These are phyloP conservation scores for Falco punctatus DNA, from an alignment of 2,113 vertebrate genomes.

Conservation along the genomic window DNA sequence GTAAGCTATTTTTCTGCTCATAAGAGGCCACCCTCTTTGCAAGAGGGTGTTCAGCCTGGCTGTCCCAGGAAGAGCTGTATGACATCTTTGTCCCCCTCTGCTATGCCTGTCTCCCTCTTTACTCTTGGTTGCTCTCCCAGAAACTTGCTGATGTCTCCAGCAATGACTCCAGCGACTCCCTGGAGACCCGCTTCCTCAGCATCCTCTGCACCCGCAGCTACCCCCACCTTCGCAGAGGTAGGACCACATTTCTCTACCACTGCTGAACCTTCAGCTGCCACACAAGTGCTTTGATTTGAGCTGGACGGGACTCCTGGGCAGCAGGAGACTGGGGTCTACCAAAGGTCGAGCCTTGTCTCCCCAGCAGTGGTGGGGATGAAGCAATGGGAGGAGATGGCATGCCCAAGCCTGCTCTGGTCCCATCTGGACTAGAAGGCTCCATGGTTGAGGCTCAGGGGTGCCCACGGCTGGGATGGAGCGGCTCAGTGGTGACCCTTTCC, in stretches of 20 bases:
- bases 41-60: not conserved
- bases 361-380: not conserved
- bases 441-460: rapidly evolving
- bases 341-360: not conserved
- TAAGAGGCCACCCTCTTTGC: not conserved
- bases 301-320: not conserved
- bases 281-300: not conserved
- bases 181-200: conserved; percentile 92
- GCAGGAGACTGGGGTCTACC: not conserved
- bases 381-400: not conserved
- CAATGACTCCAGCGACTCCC: conserved; percentile 83
- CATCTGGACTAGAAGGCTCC: not conserved
- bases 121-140: conserved; percentile 61
- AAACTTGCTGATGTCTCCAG: conserved; percentile 88
- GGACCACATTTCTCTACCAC: not conserved
- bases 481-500: not conserved
- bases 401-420: not conserved
- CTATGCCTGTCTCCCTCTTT: not conserved
- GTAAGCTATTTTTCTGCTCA: not conserved
- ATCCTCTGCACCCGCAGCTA: conserved; percentile 94
- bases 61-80: not conserved
- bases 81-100: not conserved
- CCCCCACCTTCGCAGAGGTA: conserved; percentile 91
- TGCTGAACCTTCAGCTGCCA: too few relatives aligned
- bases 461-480: not conserved